phyloP scores from a whole-genome alignment of 1,140 invertebrate species.

The Heliconius nattereri region DNA sequence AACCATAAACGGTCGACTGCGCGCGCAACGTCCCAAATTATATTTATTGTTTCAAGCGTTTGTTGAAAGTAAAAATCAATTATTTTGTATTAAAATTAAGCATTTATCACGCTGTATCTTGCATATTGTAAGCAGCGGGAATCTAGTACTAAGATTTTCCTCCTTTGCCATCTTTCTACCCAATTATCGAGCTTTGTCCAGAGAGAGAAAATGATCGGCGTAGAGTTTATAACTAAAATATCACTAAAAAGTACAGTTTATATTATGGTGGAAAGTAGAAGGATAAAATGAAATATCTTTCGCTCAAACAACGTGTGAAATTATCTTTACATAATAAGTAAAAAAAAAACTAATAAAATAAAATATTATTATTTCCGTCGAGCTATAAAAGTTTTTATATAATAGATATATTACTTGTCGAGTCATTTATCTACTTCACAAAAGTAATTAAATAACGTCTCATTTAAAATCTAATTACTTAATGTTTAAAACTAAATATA shows the following conservation, averaged over 20 bases:
- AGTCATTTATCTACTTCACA: background rate
- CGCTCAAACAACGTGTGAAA: background rate
- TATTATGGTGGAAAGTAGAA: no score
- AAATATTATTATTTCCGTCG: background rate
- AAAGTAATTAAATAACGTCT: background rate
- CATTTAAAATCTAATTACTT: background rate
- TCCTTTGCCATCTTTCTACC: no score
- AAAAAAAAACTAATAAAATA: background rate
- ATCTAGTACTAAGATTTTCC: no score
- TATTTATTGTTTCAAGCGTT: background rate
- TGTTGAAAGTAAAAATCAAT: no score
- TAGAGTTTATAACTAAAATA: no score
- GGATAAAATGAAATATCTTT: no score
- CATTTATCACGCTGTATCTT: background rate
- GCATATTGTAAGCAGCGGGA: background rate
- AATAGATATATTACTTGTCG: background rate
- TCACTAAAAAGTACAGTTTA: no score
- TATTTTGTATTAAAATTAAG: no score
- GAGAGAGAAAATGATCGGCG: no score
- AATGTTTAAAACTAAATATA: background rate
- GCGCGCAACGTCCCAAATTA: background rate
- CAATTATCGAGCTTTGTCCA: no score
- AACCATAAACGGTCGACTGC: conserved; percentile 5
- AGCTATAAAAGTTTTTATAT: background rate
- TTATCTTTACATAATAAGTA: background rate